Evolutionary conservation across 2,797 vertebrate genomes (phyloP), one percentile per base, ranked within the genome.

Genomic region (Gobionotothen gibberifrons): DNA sequence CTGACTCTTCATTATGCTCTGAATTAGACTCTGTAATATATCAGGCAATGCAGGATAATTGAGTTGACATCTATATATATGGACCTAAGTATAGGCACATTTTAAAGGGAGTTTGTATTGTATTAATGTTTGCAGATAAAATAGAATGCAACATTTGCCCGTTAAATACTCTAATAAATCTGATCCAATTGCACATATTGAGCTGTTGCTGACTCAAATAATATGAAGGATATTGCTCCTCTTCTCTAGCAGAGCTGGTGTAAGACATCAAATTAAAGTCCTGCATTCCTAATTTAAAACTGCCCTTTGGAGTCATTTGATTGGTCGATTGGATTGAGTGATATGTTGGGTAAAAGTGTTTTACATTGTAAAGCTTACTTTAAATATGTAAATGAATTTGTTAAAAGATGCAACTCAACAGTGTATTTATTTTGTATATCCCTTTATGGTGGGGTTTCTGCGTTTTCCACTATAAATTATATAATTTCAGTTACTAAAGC

Each of bases 21-120:
- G 43, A 58, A 78, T 82, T 78, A 82, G 57, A 84, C 76, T 75
- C 79, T 79, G 69, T 69, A 81, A 87, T 82, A 61, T 15, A 63
- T 74, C 59, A 85, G 44, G 22, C 68, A 71, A 71, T 49, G 76
- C 66, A 69, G 32, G 32, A 16, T 65, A 56, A 88, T 76, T 51
- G 75, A 80, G 56, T 3, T 78, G 80, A 69, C 73, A 32, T 69
- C n/a, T 72, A 79, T 52, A 65, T 32, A 36, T 56, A 55, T 19
- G 32, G 26, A 22, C 22, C 26, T 46, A 32, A 43, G 68, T 74
- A 13, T 49, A 56, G 49, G 26, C 47, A 2, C 68, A 47, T 13
- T 17, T 46, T 16, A 29, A 9, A 15, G 43, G 29, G 54, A 47
- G 3, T 40, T 68, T 40, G 15, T 19, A 29, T 43, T 49, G 11